Evolutionary conservation across 2,797 vertebrate species (phyloP).

Genomic region (Hoplostethus mediterraneus): DNA sequence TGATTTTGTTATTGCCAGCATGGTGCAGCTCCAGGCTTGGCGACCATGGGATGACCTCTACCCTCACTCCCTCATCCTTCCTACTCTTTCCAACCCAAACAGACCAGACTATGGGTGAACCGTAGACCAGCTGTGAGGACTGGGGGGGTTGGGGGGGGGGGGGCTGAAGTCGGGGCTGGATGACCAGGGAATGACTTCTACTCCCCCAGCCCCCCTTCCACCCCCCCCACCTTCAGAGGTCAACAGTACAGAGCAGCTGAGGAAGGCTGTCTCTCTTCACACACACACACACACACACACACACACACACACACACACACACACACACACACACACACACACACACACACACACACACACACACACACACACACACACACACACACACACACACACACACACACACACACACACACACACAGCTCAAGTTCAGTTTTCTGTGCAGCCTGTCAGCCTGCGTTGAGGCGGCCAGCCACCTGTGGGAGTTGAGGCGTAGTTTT

Average conservation of each 20-base stretch:
- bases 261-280: constrained; percentile 17
- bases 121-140: too few relatives aligned
- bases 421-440: constrained; percentile 54
- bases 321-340: constrained; percentile 34
- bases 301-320: constrained; percentile 41
- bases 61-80: too few relatives aligned
- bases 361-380: constrained; percentile 33
- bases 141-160: too few relatives aligned
- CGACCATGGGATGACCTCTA: too few relatives aligned
- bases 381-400: constrained; percentile 25
- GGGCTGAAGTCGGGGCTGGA: neutral
- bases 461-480: constrained; percentile 23
- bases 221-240: constrained; percentile 28
- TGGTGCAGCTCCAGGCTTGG: too few relatives aligned
- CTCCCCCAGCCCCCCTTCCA: constrained; percentile 15
- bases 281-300: constrained; percentile 31
- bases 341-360: constrained; percentile 32
- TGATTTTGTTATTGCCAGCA: too few relatives aligned
- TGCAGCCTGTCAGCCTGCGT: neutral
- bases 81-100: too few relatives aligned
- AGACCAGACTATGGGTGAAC: too few relatives aligned
- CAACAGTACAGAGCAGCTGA: constrained; percentile 5
- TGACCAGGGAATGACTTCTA: constrained; percentile 36
- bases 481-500: constrained; percentile 42
- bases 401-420: constrained; percentile 45